Conservation (phyloP, 1,140 invertebrate species). For the Ganaspis sp. region DNA sequence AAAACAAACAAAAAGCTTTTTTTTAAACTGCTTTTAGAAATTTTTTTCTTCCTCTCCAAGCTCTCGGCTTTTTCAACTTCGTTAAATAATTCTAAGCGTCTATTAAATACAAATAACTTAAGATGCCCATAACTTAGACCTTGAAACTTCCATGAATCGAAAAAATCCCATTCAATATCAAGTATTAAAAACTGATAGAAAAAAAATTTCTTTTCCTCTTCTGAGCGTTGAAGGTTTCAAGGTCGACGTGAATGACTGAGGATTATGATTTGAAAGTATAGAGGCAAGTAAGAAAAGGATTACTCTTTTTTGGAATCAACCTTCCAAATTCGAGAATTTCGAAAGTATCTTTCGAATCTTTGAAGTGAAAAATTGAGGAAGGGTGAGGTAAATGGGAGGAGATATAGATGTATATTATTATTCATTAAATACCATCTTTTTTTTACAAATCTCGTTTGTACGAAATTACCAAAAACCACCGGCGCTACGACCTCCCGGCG, state of each 20-base stretch:
- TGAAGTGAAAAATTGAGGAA: slow-evolving; percentile 12
- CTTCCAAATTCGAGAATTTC: neutral
- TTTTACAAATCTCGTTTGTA: slow-evolving; percentile 19
- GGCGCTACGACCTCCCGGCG: slow-evolving; percentile 77
- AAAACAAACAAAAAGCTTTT: neutral
- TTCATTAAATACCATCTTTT: slow-evolving; percentile 13
- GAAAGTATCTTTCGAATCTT: neutral
- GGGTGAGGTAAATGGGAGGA: slow-evolving; percentile 29
- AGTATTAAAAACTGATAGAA: neutral
- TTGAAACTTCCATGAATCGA: neutral
- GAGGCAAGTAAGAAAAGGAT: neutral
- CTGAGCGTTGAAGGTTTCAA: neutral
- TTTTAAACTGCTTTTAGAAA: neutral
- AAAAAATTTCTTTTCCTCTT: neutral
- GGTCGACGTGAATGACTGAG: neutral
- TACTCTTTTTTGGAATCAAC: neutral
- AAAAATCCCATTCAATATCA: neutral
- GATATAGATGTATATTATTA: neutral
- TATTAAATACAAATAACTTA: slow-evolving; percentile 28
- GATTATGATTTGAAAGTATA: neutral
- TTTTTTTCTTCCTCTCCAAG: neutral
- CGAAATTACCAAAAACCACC: slow-evolving; percentile 76
- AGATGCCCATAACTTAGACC: slow-evolving; percentile 18
- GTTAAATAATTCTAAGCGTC: slow-evolving; percentile 11
- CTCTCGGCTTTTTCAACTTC: neutral